Base-by-base conservation (phyloP, 2,797 vertebrate species). In the Philypnodon macrostomus region DNA sequence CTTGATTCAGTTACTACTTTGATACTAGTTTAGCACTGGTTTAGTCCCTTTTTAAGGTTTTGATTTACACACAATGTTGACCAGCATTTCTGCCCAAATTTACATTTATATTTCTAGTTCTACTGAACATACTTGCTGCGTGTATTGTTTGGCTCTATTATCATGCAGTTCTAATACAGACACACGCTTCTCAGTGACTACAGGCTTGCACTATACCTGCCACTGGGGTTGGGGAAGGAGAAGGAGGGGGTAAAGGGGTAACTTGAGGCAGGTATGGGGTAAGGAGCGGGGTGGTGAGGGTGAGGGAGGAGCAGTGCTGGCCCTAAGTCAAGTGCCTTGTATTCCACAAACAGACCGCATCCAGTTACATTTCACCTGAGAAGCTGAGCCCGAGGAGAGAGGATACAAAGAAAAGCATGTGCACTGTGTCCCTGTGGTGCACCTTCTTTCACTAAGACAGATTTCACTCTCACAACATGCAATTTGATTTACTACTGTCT, bases 241-340 rank as follows among this genome's bases (percentile, higher is more conserved):
- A n/a, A n/a, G n/a, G n/a, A n/a, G 82, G 81, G 80, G 79, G 80
- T 77, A 70, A 87, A 80, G 75, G 71, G 35, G 89, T 86, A 87
- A 92, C 86, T 78, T 83, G 91, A 93, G 85, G 90, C 90, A 90
- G 89, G 91, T 85, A 89, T n/a, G n/a, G 88, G 88, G 91, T 88
- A 90, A 91, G 90, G 90, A 90, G 86, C 75, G 79, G 91, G 90
- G 93, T 92, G 90, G 86, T 79, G 88, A 91, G 86, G 90, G 89
- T 84, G 63, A 83, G 74, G 89, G 90, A 90, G 91, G 89, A 91
- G 92, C 88, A 88, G 91, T 83, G 91, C 88, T 96, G 94, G 91
- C 92, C 90, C 87, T 88, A 92, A 91, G 93, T 94, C 95, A 96
- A 94, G 92, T 92, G 92, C 93, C 92, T 93, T 93, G 92, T 95